A percentile compares a stretch with the other conserved stretches of the same genome.
These are phyloP conservation scores for Diadromus collaris DNA, from an alignment of 2,888 invertebrate species.

Conservation along the genomic window DNA sequence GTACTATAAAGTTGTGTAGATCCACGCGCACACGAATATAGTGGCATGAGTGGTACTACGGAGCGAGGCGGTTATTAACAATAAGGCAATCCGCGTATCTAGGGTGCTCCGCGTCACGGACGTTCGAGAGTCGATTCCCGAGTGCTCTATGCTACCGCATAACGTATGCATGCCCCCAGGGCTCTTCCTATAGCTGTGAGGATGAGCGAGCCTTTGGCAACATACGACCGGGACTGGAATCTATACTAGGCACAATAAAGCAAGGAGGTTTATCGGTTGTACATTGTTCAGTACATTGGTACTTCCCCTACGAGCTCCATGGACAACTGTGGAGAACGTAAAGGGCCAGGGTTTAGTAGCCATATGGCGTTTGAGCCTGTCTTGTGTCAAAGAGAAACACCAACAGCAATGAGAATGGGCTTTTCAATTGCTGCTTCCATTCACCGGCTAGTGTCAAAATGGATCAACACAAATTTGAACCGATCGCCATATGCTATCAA, in stretches of 20 bases:
- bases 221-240: conserved; percentile 27
- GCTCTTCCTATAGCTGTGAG: background rate
- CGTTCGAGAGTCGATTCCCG: conserved; percentile 70
- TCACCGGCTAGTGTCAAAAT: background rate
- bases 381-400: background rate
- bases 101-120: conserved; percentile 63
- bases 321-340: conserved; percentile 28
- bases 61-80: conserved; percentile 66
- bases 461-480: background rate
- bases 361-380: conserved; percentile 52
- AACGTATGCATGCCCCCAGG: conserved; percentile 57
- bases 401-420: background rate
- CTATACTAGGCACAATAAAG: conserved; percentile 9
- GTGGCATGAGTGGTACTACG: conserved; percentile 56
- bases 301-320: conserved; percentile 14
- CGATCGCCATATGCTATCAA: too few relatives aligned
- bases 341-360: conserved; percentile 42
- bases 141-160: conserved; percentile 58
- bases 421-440: background rate
- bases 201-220: background rate
- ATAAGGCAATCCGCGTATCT: conserved; percentile 73
- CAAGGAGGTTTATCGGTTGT: conserved; percentile 52
- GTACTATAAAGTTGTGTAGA: conserved; percentile 5
- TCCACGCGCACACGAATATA: conserved; percentile 11
- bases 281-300: conserved; percentile 4